phyloP scores from a whole-genome alignment of 2,797 vertebrate genomes.

The Macropodus opercularis region DNA sequence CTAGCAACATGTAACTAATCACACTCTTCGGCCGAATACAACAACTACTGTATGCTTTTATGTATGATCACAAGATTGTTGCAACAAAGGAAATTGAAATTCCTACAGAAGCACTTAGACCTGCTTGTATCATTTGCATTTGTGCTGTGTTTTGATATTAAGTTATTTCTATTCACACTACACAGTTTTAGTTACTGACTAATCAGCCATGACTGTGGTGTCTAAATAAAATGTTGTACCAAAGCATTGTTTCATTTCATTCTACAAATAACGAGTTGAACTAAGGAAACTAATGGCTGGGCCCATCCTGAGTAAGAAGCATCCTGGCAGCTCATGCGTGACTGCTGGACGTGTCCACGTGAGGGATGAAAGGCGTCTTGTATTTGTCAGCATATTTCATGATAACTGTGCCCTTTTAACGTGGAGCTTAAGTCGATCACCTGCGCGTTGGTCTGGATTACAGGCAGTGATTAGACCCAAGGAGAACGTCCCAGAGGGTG shows the following conservation, averaged over 20 bases:
- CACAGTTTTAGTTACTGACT: constrained; percentile 10
- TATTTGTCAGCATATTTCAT: constrained; percentile 65
- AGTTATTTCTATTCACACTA: constrained; percentile 12
- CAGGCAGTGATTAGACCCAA: constrained; percentile 66
- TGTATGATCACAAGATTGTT: neutral
- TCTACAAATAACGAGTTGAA: no score
- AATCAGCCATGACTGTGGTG: constrained; percentile 27
- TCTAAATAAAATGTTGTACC: constrained; percentile 55
- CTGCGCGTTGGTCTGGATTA: constrained; percentile 68
- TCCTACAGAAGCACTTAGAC: constrained; percentile 3
- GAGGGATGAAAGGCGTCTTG: constrained; percentile 35
- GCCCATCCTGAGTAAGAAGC: constrained; percentile 13
- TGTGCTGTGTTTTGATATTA: constrained; percentile 22
- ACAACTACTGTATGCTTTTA: neutral
- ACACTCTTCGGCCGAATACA: constrained; percentile 10
- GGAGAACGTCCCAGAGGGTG: constrained; percentile 41
- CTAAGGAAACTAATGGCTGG: no score
- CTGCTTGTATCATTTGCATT: neutral
- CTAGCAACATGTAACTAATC: constrained; percentile 12
- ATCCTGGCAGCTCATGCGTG: constrained; percentile 4
- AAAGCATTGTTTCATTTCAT: no score
- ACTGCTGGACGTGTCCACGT: constrained; percentile 27
- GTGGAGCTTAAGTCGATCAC: constrained; percentile 60
- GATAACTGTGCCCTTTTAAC: constrained; percentile 44
- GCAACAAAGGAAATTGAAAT: neutral